Base-by-base conservation (phyloP, 2,888 invertebrate species). In the Oxystoma pomonae region DNA sequence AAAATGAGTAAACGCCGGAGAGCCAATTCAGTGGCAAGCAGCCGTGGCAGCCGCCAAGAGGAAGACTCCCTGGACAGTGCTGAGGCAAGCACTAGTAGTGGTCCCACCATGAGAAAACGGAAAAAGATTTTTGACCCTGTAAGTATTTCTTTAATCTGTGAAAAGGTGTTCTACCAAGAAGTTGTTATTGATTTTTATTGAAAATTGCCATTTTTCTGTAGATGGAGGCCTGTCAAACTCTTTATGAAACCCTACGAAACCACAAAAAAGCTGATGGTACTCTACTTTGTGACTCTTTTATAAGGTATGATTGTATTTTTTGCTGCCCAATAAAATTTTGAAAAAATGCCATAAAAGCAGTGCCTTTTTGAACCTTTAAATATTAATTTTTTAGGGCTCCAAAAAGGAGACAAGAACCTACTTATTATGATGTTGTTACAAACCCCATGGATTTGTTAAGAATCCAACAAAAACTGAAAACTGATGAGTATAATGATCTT, bases 381-480 rank as follows among this genome's bases (percentile, higher is more conserved):
- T n/a, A n/a, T n/a, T n/a, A n/a, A n/a, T n/a, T 35, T 35, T 35
- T 35, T 12, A 83, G 98, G 70, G 95, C 92, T 9, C 98, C 98
- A 0, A 98, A 98, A 76, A 85, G 96, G 65, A 86, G 97, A 63
- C 96, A 93, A 75, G 94, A 95, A 75, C 94, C 94, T 1, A 90
- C 90, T 61, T 94, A 95, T 76, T 94, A 94, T 79, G 94, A 94
- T 82, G 92, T 95, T 50, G 95, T 99, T 1, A 86, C 89, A 5
- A 94, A 94, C 76, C 98, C 98, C 1, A 98, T 99, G 76, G 98
- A 99, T 80, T 84, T 99, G 75, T 81, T 97, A 53, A 89, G 92
- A 80, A 95, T 99, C 1, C 97, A 98, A 79, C 97, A 97, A 76
- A 98, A 98, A 79, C 81, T 98, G 9, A 97, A 96, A 85, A 96